phyloP scores from a whole-genome alignment of 2,113 vertebrate genomes.

The Elanoides forficatus region DNA sequence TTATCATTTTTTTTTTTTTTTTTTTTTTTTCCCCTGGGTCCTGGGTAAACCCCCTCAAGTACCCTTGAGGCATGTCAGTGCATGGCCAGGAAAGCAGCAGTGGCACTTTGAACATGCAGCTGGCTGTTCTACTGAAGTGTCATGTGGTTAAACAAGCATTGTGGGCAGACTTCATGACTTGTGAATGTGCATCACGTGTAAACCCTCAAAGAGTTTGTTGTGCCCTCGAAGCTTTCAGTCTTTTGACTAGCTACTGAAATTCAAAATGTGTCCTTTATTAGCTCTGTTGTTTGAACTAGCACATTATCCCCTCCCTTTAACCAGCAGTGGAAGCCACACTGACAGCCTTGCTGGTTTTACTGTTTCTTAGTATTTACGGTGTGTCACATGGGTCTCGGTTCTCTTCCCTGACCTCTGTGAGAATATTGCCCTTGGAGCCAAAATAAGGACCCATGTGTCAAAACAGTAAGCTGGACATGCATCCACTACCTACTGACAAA shows the following conservation, averaged over 20 bases:
- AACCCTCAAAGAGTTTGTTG: not conserved
- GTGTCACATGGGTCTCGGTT: not conserved
- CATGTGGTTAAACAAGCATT: not conserved
- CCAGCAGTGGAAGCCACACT: not conserved
- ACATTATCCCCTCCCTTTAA: not conserved
- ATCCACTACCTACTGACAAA: not conserved
- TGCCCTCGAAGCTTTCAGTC: not conserved
- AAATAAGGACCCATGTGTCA: not conserved
- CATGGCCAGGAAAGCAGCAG: not conserved
- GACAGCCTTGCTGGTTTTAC: not conserved
- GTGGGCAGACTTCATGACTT: slow-evolving; percentile 29
- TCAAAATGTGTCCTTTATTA: slow-evolving; percentile 14
- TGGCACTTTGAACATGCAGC: not conserved
- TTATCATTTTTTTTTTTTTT: too few species aligned
- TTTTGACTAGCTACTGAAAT: not conserved
- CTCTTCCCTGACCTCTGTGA: not conserved
- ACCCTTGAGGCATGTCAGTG: not conserved
- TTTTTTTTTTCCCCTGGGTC: not conserved
- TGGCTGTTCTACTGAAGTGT: not conserved
- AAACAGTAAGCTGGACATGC: not conserved
- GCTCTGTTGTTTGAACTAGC: not conserved
- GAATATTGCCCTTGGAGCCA: not conserved
- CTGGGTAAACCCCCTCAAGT: not conserved
- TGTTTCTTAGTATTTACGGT: not conserved
- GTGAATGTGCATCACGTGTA: not conserved